Base-by-base conservation (phyloP, 2,888 invertebrate species). In the Chouioia cunea region DNA sequence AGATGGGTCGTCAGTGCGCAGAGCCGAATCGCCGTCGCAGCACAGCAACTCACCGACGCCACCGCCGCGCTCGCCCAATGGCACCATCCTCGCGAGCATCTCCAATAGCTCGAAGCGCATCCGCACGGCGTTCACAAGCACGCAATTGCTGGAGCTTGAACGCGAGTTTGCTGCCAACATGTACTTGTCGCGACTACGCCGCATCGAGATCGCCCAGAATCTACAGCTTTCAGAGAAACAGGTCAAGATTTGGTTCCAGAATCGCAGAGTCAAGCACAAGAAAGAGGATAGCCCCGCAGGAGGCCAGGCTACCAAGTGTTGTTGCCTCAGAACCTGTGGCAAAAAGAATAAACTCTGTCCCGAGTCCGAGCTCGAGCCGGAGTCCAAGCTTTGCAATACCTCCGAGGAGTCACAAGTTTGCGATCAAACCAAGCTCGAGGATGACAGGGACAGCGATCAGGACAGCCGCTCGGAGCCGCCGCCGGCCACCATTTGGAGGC, bases 231-330 rank as follows among this genome's bases (percentile, higher is more conserved):
- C 95, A 0, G 97, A 97, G 86, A 97, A 97, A 82, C 97, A 97
- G 87, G 97, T 97, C 75, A 97, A 95, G 85, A 95, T 95, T 76
- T 95, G 97, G 97, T 97, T 97, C 86, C 96, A 97, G 84, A 97
- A 97, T 85, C 90, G 97, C 0, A 89, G 97, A 2, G 97, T 97
- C 0, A 97, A 97, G 84, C 90, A 95, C 86, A 97, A 97, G 89
- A 97, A 97, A 81, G 96, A 96, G 76, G 93, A 93, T 80, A 86
- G 90, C 8, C 92, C 92, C 4, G 6, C 53, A 0, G 52, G 22
- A 0, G 46, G 8, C 10, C 0, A 10, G 4, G 66, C 71, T 4
- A 82, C 83, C 0, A 88, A 88, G 76, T 89, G 89, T 76, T 88
- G 88, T 75, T 89, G 89, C 70, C 78, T 88, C 71, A 80, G 88